Evolutionary conservation across 2,888 invertebrate genomes (phyloP).

Genomic region (Mantis religiosa): DNA sequence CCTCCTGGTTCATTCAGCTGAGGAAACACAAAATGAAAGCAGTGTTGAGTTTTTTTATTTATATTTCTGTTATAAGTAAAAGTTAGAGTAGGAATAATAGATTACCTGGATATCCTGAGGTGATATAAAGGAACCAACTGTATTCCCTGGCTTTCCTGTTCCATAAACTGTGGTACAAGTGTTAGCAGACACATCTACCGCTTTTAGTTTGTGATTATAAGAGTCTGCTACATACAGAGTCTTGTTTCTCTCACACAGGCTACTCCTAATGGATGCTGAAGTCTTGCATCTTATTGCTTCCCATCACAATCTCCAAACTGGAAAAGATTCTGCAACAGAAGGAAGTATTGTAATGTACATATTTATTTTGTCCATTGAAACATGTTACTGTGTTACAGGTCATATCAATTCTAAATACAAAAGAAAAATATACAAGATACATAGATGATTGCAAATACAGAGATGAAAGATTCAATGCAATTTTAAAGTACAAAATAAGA

Average conservation of each 20-base stretch:
- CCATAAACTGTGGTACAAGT: slow-evolving; percentile 59
- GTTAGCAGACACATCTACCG: slow-evolving; percentile 59
- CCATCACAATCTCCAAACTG: slow-evolving; percentile 88
- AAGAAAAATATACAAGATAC: too few species aligned
- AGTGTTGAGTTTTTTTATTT: not conserved
- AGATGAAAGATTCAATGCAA: too few species aligned
- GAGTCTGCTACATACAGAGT: slow-evolving; percentile 80
- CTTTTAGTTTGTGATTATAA: slow-evolving; percentile 88
- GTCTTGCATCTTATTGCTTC: slow-evolving; percentile 64
- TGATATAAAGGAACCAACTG: not conserved
- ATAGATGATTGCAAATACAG: too few species aligned
- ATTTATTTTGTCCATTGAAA: too few species aligned
- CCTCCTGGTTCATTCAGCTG: slow-evolving; percentile 83
- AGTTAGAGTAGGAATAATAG: not conserved
- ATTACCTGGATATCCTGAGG: slow-evolving; percentile 1
- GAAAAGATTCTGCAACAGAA: slow-evolving; percentile 73
- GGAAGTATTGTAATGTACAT: too few species aligned
- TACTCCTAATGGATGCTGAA: slow-evolving; percentile 87
- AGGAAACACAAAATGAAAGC: slow-evolving; percentile 5
- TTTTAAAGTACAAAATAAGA: too few species aligned
- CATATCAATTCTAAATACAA: too few species aligned
- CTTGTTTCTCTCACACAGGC: slow-evolving; percentile 54
- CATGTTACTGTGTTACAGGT: too few species aligned
- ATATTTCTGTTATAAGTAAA: not conserved
- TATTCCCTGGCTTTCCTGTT: slow-evolving; percentile 34